Evolutionary conservation across 2,797 vertebrate genomes (phyloP), one percentile per base, ranked within the genome.

Genomic region (Harpagifer antarcticus): DNA sequence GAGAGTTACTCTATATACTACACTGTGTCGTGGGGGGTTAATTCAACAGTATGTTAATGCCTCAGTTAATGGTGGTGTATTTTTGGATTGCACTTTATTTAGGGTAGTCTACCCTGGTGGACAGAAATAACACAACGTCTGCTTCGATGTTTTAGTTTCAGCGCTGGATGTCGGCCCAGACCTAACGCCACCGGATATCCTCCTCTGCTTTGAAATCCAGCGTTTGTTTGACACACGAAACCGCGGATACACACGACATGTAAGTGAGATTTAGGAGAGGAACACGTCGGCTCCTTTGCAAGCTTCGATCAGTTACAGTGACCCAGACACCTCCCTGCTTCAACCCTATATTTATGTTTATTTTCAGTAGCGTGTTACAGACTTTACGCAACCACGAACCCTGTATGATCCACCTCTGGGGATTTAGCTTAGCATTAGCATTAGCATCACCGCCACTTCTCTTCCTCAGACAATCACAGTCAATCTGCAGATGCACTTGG

Each of bases 141-240:
- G 49, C 23, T 67, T 69, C 16, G 6, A 33, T 67, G 65, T 64
- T 79, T 79, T 12, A 71, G 69, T 74, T 81, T 63, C 71, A 66
- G 45, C 1, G 27, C 16, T 84, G 82, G 67, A 78, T 16, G 47
- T 14, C 3, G 15, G 59, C 54, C 73, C 58, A 58, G 71, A 63
- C 66, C 50, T 61, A 77, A 77, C 44, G 81, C 72, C 64, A 59
- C 49, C 20, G 62, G 72, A 87, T 73, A 62, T 78, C 55, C 54
- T 81, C 45, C 53, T 27, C 43, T 20, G 50, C 76, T 82, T 81
- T 81, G 71, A 82, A 80, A 83, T 68, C 57, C 40, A 49, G 66
- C 2, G 64, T 78, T 85, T 83, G 79, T 84, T 74, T 87, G 72
- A 79, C 62, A 83, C 68, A 43, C 9, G 43, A 87, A 63, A 47